These are phyloP conservation scores for Varecia variegata DNA, from an alignment of 2,797 vertebrate species.

Conservation along the genomic window DNA sequence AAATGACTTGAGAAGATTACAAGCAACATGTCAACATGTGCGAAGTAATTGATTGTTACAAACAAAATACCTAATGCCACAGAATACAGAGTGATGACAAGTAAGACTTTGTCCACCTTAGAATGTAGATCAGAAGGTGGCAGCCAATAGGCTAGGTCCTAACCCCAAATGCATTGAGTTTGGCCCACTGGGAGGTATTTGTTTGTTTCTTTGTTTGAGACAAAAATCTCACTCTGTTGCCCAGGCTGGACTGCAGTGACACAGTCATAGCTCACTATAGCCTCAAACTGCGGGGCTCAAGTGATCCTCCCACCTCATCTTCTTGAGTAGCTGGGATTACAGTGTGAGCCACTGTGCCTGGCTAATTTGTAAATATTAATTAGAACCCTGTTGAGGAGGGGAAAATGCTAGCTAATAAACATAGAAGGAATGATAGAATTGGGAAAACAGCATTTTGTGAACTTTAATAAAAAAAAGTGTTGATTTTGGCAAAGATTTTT, in stretches of 20 bases:
- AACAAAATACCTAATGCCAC: slow-evolving; percentile 20
- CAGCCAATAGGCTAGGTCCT: not conserved
- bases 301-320: too few species aligned
- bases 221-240: too few species aligned
- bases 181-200: not conserved
- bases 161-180: not conserved
- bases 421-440: not conserved
- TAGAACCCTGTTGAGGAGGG: not conserved
- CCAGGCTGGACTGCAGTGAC: too few species aligned
- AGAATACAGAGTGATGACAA: not conserved
- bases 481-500: slow-evolving; percentile 5
- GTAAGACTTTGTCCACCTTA: not conserved
- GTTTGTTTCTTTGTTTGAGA: too few species aligned
- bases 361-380: not conserved
- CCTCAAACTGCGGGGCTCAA: too few species aligned
- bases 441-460: slow-evolving; percentile 23
- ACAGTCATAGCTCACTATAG: too few species aligned
- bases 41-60: slow-evolving; percentile 59
- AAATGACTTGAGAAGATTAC: slow-evolving; percentile 56
- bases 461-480: not conserved
- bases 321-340: too few species aligned
- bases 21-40: slow-evolving; percentile 49
- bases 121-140: not conserved
- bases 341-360: too few species aligned
- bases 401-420: not conserved